Base-by-base conservation (phyloP, 1,140 invertebrate species). In the Bombus sylvicola region DNA sequence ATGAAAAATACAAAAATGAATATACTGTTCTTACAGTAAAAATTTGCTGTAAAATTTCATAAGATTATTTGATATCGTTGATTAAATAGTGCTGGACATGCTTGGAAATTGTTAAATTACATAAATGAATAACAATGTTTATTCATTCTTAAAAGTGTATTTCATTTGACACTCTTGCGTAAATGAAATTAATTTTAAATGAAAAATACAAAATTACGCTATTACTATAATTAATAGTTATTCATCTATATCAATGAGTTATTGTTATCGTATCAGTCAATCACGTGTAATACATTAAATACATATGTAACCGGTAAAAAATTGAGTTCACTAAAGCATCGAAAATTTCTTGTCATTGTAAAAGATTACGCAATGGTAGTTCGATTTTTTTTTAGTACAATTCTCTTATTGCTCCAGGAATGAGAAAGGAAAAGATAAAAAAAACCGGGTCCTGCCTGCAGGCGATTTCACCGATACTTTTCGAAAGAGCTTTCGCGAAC, bases 391-490 rank as follows among this genome's bases (percentile, higher is more conserved):
- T 78, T 71, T 64, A 81, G 64, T 81, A 72, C 37, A 59, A 79
- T 89, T 76, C 83, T 75, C 76, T 80, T 83, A 74, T 81, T 85
- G 76, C 64, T 15, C 31, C 80, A 75, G 84, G 89, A 87, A 89
- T 41, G 66, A 76, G 73, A 86, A 43, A 86, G 66, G 84, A 87
- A 80, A 87, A 64, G 76, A 75, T 68, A 41, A 64, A 84, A 66
- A 66, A 83, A 81, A 34, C 15, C n/a, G 76, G 68, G 37, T 39
- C 39, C 66, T 71, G 76, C 80, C 71, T 59, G 47, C 84, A 71
- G 72, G 31, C 80, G 84, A 89, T 89, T 89, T 89, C 87, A 83
- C 84, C 84, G 64, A 57, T 74, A 73, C 87, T 64, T 77, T 68
- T 85, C 62, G 82, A 85, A 81, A 53, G 78, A 85, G 87, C 72